A percentile compares a stretch with the other conserved stretches of the same genome.
phyloP scores from a whole-genome alignment of 2,113 vertebrate genomes.

The Lonchura striata region DNA sequence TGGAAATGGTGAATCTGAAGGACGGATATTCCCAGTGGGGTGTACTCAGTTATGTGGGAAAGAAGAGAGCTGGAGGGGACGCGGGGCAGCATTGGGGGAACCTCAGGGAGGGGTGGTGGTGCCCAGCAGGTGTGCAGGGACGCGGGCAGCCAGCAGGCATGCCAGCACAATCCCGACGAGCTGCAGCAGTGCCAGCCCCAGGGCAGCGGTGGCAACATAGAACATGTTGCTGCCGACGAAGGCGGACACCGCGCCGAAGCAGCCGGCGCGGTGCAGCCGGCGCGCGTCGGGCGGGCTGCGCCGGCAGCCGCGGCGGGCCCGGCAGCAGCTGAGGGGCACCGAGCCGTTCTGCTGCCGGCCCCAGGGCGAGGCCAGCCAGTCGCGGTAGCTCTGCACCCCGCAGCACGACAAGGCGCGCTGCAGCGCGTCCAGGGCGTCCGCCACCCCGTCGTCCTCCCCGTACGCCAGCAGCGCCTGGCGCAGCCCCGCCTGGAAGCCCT shows the following conservation, averaged over 20 bases:
- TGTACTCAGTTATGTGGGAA: not conserved
- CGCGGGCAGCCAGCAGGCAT: constrained; percentile 78
- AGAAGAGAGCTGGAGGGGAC: not conserved
- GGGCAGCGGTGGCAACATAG: constrained; percentile 79
- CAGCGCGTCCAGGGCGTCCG: constrained; percentile 82
- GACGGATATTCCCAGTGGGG: not conserved
- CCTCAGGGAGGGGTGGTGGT: not conserved
- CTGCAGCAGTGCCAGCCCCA: constrained; percentile 81
- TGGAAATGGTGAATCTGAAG: not conserved
- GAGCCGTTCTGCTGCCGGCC: constrained; percentile 70
- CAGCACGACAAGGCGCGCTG: constrained; percentile 83
- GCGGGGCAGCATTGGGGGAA: fast-evolving
- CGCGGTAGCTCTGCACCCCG: constrained; percentile 82
- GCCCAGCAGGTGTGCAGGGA: not conserved
- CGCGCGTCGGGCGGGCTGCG: constrained; percentile 56
- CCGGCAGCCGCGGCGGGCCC: constrained; percentile 75
- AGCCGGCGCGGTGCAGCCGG: constrained; percentile 78
- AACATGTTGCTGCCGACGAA: constrained; percentile 85
- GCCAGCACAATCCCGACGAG: constrained; percentile 78
- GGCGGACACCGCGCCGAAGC: constrained; percentile 81
- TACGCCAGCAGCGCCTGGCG: constrained; percentile 78
- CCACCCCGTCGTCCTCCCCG: constrained; percentile 77
- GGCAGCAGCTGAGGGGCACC: constrained; percentile 86
- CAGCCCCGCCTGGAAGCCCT: constrained; percentile 82
- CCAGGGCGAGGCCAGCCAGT: constrained; percentile 86